These are phyloP conservation scores for Phyllostomus discolor DNA, from an alignment of 2,113 vertebrate species.

Conservation along the genomic window DNA sequence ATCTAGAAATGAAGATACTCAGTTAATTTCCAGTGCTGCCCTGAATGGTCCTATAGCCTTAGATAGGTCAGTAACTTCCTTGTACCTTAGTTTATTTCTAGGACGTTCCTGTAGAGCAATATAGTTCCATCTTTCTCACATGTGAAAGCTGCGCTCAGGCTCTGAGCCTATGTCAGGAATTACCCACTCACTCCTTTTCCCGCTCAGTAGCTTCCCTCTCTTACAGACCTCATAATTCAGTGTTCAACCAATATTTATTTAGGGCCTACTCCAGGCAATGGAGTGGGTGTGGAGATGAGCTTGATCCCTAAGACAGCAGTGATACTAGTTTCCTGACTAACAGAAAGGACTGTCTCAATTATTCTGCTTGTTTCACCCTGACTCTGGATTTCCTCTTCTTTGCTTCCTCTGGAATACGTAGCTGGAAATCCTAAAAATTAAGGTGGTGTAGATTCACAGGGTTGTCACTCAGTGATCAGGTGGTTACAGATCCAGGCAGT, in stretches of 20 bases:
- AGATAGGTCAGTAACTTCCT: background rate
- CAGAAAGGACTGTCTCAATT: background rate
- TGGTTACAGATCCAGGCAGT: background rate
- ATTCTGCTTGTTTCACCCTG: background rate
- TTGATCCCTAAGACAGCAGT: background rate
- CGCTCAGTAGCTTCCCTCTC: background rate
- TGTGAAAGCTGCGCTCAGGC: background rate
- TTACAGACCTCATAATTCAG: background rate
- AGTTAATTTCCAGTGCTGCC: background rate
- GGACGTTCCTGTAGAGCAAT: background rate
- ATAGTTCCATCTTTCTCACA: background rate
- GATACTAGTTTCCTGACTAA: background rate
- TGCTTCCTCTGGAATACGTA: conserved; percentile 15
- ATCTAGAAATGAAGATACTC: background rate
- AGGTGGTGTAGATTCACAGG: background rate
- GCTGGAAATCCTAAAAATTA: conserved; percentile 12
- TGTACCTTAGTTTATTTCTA: background rate
- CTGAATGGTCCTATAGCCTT: background rate
- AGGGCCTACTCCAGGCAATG: background rate
- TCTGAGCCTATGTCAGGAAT: background rate
- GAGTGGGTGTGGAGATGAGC: background rate
- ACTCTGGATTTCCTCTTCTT: conserved; percentile 23
- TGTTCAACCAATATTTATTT: background rate
- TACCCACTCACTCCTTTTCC: background rate
- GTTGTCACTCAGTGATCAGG: background rate